phyloP scores from a whole-genome alignment of 2,888 invertebrate species.

The Drymonia ruficornis region DNA sequence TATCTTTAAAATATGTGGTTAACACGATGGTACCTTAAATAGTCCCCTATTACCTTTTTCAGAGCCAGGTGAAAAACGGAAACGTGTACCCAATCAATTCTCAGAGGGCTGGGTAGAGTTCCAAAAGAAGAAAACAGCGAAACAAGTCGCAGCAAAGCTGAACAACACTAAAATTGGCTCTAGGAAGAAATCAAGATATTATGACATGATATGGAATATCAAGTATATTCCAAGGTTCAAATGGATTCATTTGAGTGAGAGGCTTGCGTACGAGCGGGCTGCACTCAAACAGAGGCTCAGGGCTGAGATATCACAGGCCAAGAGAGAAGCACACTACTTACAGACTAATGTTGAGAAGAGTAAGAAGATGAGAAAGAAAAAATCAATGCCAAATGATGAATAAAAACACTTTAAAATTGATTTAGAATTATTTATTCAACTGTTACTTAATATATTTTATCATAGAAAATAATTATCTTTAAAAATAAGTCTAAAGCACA shows the following conservation, averaged over 20 bases:
- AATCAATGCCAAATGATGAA: conserved; percentile 37
- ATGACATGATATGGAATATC: conserved; percentile 97
- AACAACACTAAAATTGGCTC: conserved; percentile 95
- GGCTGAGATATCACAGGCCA: conserved; percentile 95
- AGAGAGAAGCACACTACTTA: conserved; percentile 95
- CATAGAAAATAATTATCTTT: neutral
- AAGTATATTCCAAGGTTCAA: conserved; percentile 98
- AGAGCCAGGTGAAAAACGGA: conserved; percentile 80
- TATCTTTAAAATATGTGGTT: no score
- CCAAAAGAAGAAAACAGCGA: conserved; percentile 94
- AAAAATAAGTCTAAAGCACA: neutral
- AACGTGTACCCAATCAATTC: conserved; percentile 87
- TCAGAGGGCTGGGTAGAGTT: conserved; percentile 99
- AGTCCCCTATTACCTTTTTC: conserved; percentile 33
- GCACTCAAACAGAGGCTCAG: conserved; percentile 93
- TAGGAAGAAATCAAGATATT: conserved; percentile 93
- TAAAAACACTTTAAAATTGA: conserved; percentile 16
- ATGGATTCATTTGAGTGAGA: conserved; percentile 97
- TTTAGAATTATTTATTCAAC: neutral
- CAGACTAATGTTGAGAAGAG: conserved; percentile 92
- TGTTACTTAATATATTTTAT: neutral
- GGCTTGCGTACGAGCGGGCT: conserved; percentile 96
- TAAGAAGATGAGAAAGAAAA: conserved; percentile 86
- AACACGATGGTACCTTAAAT: neutral
- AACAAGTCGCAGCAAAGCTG: conserved; percentile 91